Percentiles rank a stretch among this genome's conserved stretches.
Conservation (phyloP, 2,888 invertebrate species). For the Panopea generosa region DNA sequence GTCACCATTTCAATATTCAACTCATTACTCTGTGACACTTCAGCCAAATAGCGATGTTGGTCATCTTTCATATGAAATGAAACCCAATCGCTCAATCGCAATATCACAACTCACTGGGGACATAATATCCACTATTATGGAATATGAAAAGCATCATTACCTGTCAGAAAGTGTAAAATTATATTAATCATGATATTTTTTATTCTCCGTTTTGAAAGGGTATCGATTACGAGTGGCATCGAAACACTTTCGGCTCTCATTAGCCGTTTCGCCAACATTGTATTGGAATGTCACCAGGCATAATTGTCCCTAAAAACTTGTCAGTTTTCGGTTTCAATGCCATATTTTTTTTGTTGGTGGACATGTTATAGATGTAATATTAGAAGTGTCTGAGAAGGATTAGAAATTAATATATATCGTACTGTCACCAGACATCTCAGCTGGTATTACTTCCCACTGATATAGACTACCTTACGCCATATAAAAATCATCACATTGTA, state of each 20-base stretch:
- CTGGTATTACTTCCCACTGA: no score
- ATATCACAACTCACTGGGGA: conserved; percentile 2
- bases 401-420: no score
- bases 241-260: conserved; percentile 25
- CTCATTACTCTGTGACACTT: conserved; percentile 2
- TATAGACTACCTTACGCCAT: no score
- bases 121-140: neutral
- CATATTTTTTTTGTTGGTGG: neutral
- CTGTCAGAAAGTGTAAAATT: conserved; percentile 45
- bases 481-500: no score
- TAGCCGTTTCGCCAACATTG: conserved; percentile 34
- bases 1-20: neutral
- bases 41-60: conserved; percentile 5
- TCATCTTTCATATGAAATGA: conserved; percentile 28
- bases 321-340: conserved; percentile 52
- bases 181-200: conserved; percentile 43
- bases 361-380: neutral
- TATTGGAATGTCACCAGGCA: conserved; percentile 37
- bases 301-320: conserved; percentile 53
- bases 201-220: conserved; percentile 40
- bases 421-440: no score
- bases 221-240: conserved; percentile 28
- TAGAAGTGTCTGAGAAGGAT: no score
- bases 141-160: conserved; percentile 16
- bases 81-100: neutral